Percentiles rank a stretch among this genome's conserved stretches.
Evolutionary conservation across 2,888 invertebrate genomes (phyloP).

Genomic region (Podotricha telesiphe): DNA sequence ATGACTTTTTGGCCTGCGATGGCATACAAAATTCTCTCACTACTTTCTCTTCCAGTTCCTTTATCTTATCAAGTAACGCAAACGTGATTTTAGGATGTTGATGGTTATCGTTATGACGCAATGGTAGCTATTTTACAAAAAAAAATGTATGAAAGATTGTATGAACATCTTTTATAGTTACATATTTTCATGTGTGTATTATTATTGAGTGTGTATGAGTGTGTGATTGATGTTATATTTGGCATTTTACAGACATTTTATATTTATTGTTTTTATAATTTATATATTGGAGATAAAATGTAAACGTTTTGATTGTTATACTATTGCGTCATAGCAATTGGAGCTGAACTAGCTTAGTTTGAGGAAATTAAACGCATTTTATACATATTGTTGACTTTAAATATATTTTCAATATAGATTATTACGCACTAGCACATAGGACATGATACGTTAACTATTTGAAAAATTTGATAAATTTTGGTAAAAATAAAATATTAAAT

Average conservation of each 20-base stretch:
- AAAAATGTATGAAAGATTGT: conserved; percentile 14
- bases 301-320: conserved; percentile 29
- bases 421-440: conserved; percentile 38
- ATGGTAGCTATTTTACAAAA: conserved; percentile 23
- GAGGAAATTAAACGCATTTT: conserved; percentile 19
- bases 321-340: conserved; percentile 38
- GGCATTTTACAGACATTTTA: conserved; percentile 17
- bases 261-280: conserved; percentile 12
- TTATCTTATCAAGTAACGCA: conserved; percentile 33
- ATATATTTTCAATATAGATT: conserved; percentile 37
- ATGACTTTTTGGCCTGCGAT: conserved; percentile 74
- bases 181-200: conserved; percentile 8
- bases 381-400: conserved; percentile 39
- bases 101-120: conserved; percentile 37
- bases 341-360: conserved; percentile 23
- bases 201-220: conserved; percentile 7
- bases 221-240: conserved; percentile 20
- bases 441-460: conserved; percentile 34
- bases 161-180: conserved; percentile 15
- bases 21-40: conserved; percentile 50
- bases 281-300: conserved; percentile 10
- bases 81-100: conserved; percentile 27
- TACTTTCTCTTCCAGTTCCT: conserved; percentile 21
- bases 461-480: conserved; percentile 13
- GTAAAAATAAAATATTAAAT: conserved; percentile 7